phyloP scores from a whole-genome alignment of 2,888 invertebrate genomes.

The Muschampia plurimacula region DNA sequence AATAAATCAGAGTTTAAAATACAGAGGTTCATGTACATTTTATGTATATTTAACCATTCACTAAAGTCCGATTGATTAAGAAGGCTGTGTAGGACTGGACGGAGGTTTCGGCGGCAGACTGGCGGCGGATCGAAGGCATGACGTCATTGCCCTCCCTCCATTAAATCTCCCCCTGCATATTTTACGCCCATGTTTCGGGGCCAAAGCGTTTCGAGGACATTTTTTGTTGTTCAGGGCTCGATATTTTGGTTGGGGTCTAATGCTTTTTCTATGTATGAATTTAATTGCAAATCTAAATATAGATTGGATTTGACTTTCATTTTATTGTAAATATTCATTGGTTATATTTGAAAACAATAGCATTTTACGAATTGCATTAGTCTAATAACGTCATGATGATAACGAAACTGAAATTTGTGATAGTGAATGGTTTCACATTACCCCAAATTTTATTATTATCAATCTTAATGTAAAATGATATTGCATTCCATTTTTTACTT shows the following conservation, averaged over 20 bases:
- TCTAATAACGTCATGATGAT: too few relatives aligned
- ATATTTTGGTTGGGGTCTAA: slow-evolving; percentile 44
- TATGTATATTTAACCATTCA: slow-evolving; percentile 42
- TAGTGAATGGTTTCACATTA: too few relatives aligned
- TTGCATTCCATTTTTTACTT: too few relatives aligned
- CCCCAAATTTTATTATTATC: too few relatives aligned
- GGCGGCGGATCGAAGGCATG: slow-evolving; percentile 71
- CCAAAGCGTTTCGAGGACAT: slow-evolving; percentile 39
- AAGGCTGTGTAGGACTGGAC: slow-evolving; percentile 61
- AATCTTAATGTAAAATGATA: too few relatives aligned
- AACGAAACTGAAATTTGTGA: too few relatives aligned
- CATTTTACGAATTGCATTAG: too few relatives aligned
- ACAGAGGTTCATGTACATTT: slow-evolving; percentile 15
- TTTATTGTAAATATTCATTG: background rate
- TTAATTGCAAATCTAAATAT: slow-evolving; percentile 28
- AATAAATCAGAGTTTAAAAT: background rate
- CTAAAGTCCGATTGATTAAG: slow-evolving; percentile 65
- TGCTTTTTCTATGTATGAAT: slow-evolving; percentile 27
- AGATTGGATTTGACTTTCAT: slow-evolving; percentile 6
- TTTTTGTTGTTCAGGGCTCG: slow-evolving; percentile 52
- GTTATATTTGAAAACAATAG: too few relatives aligned
- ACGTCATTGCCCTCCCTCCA: slow-evolving; percentile 66
- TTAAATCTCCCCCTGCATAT: slow-evolving; percentile 67
- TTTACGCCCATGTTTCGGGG: slow-evolving; percentile 68
- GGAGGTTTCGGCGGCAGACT: slow-evolving; percentile 66